Conservation (phyloP, 2,113 vertebrate species). For the Gnathonemus echidnorhynchus region DNA sequence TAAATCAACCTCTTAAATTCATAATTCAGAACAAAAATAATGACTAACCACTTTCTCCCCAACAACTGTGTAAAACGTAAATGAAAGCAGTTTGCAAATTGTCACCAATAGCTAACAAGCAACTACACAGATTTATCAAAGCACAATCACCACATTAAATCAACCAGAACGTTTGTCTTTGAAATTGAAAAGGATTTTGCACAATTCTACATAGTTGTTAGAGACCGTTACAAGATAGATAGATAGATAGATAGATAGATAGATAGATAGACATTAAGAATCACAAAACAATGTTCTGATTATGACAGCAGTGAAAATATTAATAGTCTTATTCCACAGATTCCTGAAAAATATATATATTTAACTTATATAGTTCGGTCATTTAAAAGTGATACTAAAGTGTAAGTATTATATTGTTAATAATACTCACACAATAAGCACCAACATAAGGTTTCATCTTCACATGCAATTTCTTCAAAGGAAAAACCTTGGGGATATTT, state of each 20-base stretch:
- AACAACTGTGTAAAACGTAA: background rate
- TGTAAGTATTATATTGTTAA: background rate
- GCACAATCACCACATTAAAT: background rate
- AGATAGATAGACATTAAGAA: background rate
- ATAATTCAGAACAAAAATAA: background rate
- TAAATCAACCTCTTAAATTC: background rate
- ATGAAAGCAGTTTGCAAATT: background rate
- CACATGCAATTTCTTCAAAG: background rate
- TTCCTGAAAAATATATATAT: background rate
- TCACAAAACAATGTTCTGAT: background rate
- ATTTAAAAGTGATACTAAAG: background rate
- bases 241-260: background rate
- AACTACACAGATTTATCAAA: background rate
- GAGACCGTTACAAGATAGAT: background rate
- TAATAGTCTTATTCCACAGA: background rate
- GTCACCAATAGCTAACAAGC: background rate
- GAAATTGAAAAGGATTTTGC: background rate
- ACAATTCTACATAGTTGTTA: background rate
- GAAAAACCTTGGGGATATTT: background rate
- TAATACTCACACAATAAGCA: background rate
- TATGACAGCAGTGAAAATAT: background rate
- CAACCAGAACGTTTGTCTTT: background rate
- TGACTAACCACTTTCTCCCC: background rate
- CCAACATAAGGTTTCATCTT: background rate
- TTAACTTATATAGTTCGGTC: background rate